These are phyloP conservation scores for Spodoptera littoralis DNA, from an alignment of 2,888 invertebrate genomes.

Conservation along the genomic window DNA sequence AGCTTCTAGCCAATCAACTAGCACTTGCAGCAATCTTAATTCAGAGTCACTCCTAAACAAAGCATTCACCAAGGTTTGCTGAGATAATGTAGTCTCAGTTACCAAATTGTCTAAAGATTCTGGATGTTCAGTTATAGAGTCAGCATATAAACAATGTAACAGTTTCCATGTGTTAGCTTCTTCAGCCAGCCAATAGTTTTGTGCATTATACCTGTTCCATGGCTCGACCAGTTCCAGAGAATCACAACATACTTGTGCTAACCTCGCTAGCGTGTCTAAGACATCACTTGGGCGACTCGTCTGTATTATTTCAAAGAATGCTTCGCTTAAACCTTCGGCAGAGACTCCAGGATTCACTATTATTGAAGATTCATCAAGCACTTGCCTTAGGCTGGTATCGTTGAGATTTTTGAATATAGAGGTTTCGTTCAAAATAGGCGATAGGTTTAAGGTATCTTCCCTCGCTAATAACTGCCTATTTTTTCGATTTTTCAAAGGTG, in stretches of 20 bases:
- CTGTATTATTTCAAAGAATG: constrained; percentile 85
- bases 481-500: constrained; percentile 77
- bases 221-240: constrained; percentile 87
- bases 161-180: constrained; percentile 97
- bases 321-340: constrained; percentile 79
- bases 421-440: constrained; percentile 84
- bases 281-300: constrained; percentile 84
- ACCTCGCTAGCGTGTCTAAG: constrained; percentile 90
- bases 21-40: constrained; percentile 92
- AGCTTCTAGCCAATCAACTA: constrained; percentile 97
- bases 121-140: constrained; percentile 91
- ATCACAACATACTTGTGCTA: constrained; percentile 90
- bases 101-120: constrained; percentile 85
- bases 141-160: constrained; percentile 94
- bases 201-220: constrained; percentile 84
- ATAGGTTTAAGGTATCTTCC: constrained; percentile 82
- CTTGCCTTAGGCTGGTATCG: constrained; percentile 83
- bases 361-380: constrained; percentile 82
- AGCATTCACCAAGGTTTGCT: constrained; percentile 77
- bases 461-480: constrained; percentile 74
- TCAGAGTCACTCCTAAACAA: constrained; percentile 87
- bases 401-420: constrained; percentile 83
- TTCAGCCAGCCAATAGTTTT: constrained; percentile 91
- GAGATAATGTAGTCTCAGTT: constrained; percentile 78
- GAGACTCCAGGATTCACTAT: constrained; percentile 70